Percentiles rank a stretch among this genome's conserved stretches.
These are phyloP conservation scores for Rhynchotus rufescens DNA, from an alignment of 2,797 vertebrate species.

Conservation along the genomic window DNA sequence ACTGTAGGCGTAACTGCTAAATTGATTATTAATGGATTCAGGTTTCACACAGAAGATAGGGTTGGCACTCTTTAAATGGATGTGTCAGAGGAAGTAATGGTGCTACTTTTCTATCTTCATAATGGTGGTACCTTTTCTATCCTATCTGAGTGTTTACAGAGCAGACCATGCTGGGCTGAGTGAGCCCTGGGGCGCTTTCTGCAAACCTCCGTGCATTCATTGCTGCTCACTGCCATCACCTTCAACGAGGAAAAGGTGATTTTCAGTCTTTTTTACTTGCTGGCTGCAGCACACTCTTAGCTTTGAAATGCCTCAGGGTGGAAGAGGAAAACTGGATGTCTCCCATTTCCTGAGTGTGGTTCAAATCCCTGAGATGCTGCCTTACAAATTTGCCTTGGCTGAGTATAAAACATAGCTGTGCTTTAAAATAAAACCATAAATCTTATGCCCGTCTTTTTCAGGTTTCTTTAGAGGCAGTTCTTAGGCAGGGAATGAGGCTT, in stretches of 20 bases:
- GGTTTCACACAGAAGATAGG: background rate
- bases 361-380: background rate
- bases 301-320: background rate
- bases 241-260: background rate
- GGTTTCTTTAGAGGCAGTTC: background rate
- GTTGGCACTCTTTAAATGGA: background rate
- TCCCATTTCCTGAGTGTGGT: background rate
- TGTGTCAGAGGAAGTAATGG: background rate
- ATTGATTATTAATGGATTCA: conserved; percentile 29
- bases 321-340: background rate
- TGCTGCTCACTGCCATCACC: background rate
- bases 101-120: background rate
- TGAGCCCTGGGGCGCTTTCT: background rate
- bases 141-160: background rate
- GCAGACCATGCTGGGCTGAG: background rate
- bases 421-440: background rate
- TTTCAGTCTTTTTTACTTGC: background rate
- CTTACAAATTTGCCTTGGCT: background rate
- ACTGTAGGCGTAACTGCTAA: background rate
- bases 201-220: background rate
- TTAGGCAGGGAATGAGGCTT: background rate
- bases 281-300: background rate
- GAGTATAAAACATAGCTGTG: background rate
- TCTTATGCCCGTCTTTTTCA: background rate
- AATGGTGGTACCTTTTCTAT: background rate